Conservation (phyloP, 92 coral and sea anemone species). For the Muricea muricata region DNA sequence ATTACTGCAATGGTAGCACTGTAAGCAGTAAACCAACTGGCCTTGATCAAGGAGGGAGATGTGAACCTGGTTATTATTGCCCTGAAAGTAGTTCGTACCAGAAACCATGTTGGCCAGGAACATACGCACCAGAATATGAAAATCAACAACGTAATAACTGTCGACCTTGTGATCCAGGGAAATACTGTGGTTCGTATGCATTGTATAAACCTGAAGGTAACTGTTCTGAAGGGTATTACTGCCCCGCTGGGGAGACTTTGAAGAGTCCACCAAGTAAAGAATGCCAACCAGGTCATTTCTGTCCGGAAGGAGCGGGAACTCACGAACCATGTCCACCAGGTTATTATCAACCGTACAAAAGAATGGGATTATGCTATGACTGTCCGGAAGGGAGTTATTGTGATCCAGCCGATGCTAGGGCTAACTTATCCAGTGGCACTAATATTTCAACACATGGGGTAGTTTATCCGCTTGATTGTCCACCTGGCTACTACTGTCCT, state of each 20-base stretch:
- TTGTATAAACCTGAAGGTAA: constrained; percentile 86
- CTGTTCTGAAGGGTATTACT: constrained; percentile 94
- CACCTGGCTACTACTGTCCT: constrained; percentile 94
- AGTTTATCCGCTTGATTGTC: constrained; percentile 82
- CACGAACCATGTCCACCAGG: constrained; percentile 95
- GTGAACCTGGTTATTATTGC: constrained; percentile 93
- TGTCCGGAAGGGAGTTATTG: constrained; percentile 98
- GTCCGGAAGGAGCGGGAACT: constrained; percentile 93
- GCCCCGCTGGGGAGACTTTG: constrained; percentile 93
- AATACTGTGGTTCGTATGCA: constrained; percentile 80
- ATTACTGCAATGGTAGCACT: constrained; percentile 98
- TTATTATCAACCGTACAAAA: constrained; percentile 80
- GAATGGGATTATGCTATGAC: constrained; percentile 69
- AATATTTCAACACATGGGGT: constrained; percentile 84
- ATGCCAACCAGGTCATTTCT: constrained; percentile 95
- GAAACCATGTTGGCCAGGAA: constrained; percentile 86
- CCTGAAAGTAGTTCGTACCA: constrained; percentile 88
- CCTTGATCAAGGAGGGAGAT: constrained; percentile 84
- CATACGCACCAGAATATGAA: constrained; percentile 86
- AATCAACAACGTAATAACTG: constrained; percentile 95
- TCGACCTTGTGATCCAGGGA: constrained; percentile 90
- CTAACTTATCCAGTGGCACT: constrained; percentile 84
- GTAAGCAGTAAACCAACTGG: constrained; percentile 78
- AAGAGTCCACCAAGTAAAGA: constrained; percentile 89
- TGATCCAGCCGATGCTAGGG: constrained; percentile 92